Percentiles rank a stretch among this genome's conserved stretches.
phyloP scores from a whole-genome alignment of 2,113 vertebrate genomes.

The Periophthalmodon schlosseri region DNA sequence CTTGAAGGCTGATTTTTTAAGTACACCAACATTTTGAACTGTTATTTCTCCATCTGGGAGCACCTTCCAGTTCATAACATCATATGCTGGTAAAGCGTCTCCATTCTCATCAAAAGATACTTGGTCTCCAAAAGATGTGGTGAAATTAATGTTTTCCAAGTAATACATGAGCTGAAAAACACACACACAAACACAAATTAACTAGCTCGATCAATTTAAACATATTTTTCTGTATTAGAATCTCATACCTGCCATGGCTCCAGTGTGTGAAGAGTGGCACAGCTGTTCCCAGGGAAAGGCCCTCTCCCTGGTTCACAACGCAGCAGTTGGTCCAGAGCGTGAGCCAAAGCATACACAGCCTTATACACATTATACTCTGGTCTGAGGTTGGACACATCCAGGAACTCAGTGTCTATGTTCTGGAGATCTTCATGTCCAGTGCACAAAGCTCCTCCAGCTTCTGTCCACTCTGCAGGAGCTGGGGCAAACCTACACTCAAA shows the following conservation, averaged over 20 bases:
- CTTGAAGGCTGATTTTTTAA: conserved; percentile 43
- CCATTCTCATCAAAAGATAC: conserved; percentile 73
- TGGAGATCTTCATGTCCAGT: conserved; percentile 18
- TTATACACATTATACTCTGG: conserved; percentile 56
- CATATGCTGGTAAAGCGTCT: conserved; percentile 68
- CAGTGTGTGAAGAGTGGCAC: conserved; percentile 19
- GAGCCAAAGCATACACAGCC: conserved; percentile 41
- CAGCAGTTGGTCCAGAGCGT: conserved; percentile 43
- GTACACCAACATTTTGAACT: conserved; percentile 56
- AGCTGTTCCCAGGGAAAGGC: conserved; percentile 32
- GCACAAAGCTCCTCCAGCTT: conserved; percentile 4
- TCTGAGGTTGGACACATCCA: conserved; percentile 28
- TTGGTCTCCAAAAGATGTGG: conserved; percentile 64
- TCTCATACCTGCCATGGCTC: conserved; percentile 34
- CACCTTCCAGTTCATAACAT: conserved; percentile 69
- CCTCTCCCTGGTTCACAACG: conserved; percentile 28
- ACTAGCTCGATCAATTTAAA: background rate
- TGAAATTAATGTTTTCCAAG: conserved; percentile 68
- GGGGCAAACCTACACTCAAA: conserved; percentile 49
- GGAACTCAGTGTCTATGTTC: conserved; percentile 4
- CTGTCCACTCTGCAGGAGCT: conserved; percentile 13
- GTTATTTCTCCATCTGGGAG: conserved; percentile 43
- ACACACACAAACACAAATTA: background rate
- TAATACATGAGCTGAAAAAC: conserved; percentile 66
- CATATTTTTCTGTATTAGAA: background rate